phyloP scores from a whole-genome alignment of 2,113 vertebrate genomes.

The Corydoras maculifer region DNA sequence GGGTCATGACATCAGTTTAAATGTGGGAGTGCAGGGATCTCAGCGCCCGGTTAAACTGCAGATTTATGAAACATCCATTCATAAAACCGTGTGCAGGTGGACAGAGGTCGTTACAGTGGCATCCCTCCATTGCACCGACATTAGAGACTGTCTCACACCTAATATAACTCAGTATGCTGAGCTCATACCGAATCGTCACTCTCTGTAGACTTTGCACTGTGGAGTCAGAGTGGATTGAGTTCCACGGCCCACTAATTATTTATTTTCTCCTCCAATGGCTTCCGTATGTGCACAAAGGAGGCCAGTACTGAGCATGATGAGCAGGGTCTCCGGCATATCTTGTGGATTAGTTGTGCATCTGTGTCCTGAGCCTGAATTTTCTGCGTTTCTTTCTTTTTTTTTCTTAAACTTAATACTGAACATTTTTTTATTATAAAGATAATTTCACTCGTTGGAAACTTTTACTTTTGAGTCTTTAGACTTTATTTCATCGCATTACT shows the following conservation, averaged over 20 bases:
- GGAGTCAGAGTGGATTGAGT: background rate
- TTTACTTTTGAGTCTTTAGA: no score
- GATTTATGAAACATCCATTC: slow-evolving; percentile 40
- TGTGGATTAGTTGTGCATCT: no score
- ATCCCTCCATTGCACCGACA: slow-evolving; percentile 31
- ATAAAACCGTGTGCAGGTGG: slow-evolving; percentile 32
- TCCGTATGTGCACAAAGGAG: no score
- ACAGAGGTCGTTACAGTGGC: slow-evolving; percentile 29
- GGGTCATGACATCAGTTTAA: slow-evolving; percentile 24
- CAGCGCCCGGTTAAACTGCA: slow-evolving; percentile 40
- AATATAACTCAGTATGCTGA: slow-evolving; percentile 36
- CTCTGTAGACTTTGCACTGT: slow-evolving; percentile 4
- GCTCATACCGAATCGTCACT: slow-evolving; percentile 26
- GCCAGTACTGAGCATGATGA: no score
- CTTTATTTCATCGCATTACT: no score
- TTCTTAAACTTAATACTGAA: no score
- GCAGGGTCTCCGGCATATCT: no score
- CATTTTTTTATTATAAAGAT: no score
- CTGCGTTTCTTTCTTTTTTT: no score
- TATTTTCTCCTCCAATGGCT: background rate
- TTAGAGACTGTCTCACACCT: slow-evolving; percentile 38
- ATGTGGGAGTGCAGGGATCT: slow-evolving; percentile 33
- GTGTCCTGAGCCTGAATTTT: no score
- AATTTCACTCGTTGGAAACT: no score
- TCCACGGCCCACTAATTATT: background rate